Percentiles rank a stretch among this genome's conserved stretches.
Evolutionary conservation across 2,113 vertebrate species (phyloP).

Genomic region (Hippopotamus amphibius): DNA sequence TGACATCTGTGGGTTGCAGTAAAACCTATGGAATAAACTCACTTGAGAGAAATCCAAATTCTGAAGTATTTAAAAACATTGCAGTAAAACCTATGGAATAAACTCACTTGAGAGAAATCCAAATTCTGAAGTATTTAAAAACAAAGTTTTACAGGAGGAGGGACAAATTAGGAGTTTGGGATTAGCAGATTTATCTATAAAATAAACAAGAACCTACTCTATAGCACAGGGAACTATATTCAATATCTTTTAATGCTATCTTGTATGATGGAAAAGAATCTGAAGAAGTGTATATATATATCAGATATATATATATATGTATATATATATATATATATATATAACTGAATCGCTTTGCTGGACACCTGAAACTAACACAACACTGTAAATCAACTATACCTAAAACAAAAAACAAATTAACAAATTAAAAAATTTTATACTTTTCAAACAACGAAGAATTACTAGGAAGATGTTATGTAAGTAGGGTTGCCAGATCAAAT

Average conservation of each 20-base stretch:
- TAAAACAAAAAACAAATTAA: not conserved
- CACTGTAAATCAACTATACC: not conserved
- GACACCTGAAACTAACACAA: not conserved
- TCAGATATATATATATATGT: not conserved
- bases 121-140: not conserved
- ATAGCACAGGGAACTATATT: not conserved
- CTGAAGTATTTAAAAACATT: too few species aligned
- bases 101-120: not conserved
- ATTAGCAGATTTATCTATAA: not conserved
- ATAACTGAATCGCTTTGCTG: not conserved
- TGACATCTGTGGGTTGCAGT: accelerated
- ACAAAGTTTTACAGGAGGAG: not conserved
- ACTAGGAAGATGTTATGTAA: not conserved
- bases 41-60: not conserved
- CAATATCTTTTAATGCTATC: not conserved
- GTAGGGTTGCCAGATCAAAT: too few species aligned
- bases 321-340: not conserved
- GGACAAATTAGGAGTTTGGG: too few species aligned
- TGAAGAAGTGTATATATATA: not conserved
- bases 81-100: not conserved
- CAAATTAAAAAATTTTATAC: not conserved
- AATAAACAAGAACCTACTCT: not conserved
- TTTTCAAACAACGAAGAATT: not conserved
- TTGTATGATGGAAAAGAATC: not conserved
- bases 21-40: not conserved